Percentiles rank a stretch among this genome's conserved stretches.
Conservation (phyloP, 1,140 invertebrate species). For the Thaumetopoea pityocampa region DNA sequence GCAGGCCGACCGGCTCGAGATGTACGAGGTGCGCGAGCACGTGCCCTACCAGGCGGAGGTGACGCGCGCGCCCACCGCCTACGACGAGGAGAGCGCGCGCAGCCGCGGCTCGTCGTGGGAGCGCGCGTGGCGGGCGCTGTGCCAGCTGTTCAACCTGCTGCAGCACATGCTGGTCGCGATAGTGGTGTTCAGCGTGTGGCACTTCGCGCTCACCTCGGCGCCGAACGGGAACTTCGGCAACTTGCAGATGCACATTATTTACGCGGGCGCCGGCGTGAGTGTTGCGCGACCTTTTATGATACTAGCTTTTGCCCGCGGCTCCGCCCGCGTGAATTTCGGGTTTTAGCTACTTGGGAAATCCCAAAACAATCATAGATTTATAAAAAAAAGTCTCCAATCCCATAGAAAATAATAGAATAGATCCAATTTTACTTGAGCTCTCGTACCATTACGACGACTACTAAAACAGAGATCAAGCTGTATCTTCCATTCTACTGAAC, state of each 20-base stretch:
- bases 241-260: slow-evolving; percentile 61
- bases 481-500: too few relatives aligned
- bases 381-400: too few relatives aligned
- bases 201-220: slow-evolving; percentile 54
- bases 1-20: slow-evolving; percentile 63
- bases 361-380: too few relatives aligned
- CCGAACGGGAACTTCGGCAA: slow-evolving; percentile 57
- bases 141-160: slow-evolving; percentile 56
- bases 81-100: slow-evolving; percentile 59
- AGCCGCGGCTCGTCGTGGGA: slow-evolving; percentile 47
- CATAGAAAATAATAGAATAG: too few relatives aligned
- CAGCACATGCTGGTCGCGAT: slow-evolving; percentile 67
- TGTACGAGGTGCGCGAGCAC: slow-evolving; percentile 65
- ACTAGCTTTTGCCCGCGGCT: too few relatives aligned
- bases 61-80: slow-evolving; percentile 46
- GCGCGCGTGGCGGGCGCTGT: slow-evolving; percentile 57
- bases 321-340: too few relatives aligned
- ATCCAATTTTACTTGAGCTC: too few relatives aligned
- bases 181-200: slow-evolving; percentile 62
- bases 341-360: too few relatives aligned
- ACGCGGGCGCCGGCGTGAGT: slow-evolving; percentile 68
- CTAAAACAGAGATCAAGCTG: too few relatives aligned
- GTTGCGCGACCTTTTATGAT: too few relatives aligned
- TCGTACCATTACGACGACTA: too few relatives aligned
- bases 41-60: slow-evolving; percentile 65